These are phyloP conservation scores for Lonchura striata DNA, from an alignment of 2,113 vertebrate species.

Conservation along the genomic window DNA sequence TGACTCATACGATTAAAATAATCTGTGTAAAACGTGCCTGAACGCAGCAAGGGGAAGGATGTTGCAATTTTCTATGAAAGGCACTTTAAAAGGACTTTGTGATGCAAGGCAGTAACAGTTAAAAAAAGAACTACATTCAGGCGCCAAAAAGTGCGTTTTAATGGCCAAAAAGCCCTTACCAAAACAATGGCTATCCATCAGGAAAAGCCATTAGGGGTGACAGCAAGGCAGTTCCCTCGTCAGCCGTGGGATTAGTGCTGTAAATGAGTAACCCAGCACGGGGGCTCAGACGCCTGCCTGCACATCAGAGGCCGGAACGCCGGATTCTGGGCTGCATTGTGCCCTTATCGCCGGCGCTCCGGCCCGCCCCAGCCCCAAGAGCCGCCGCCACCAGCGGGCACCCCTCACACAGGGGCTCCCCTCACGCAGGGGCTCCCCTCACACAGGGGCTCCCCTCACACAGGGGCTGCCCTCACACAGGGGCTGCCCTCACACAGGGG, in stretches of 20 bases:
- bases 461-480: neutral
- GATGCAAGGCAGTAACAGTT: neutral
- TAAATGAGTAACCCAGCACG: neutral
- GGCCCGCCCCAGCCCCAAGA: neutral
- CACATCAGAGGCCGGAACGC: neutral
- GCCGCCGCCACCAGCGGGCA: accelerated
- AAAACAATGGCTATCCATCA: constrained; percentile 22
- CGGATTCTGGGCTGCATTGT: accelerated
- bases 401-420: neutral
- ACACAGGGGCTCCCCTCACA: no score
- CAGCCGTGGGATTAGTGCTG: neutral
- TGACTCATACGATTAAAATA: constrained; percentile 46
- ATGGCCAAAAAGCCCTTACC: neutral
- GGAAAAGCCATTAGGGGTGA: constrained; percentile 36
- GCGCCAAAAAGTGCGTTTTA: neutral
- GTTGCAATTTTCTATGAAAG: neutral
- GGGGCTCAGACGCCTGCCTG: neutral
- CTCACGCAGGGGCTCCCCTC: neutral
- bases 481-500: neutral
- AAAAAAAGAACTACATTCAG: constrained; percentile 5
- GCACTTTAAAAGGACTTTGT: neutral
- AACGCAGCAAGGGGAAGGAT: constrained; percentile 25
- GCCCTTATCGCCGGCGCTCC: accelerated
- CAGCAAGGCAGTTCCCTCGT: neutral
- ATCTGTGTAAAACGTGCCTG: constrained; percentile 5